phyloP scores from a whole-genome alignment of 1,140 invertebrate genomes.

The Drosophila guanche region DNA sequence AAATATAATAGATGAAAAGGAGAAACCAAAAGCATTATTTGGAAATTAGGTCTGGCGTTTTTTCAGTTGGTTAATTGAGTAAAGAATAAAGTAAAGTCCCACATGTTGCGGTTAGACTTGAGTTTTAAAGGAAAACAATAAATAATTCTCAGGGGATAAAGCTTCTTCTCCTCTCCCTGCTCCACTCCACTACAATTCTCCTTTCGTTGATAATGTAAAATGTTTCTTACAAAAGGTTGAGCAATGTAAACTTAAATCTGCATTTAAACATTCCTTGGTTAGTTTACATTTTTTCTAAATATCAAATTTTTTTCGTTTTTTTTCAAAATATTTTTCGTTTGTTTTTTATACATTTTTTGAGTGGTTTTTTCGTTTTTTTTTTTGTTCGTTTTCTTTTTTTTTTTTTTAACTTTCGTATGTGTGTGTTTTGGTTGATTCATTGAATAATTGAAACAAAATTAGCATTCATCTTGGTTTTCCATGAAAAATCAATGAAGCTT shows the following conservation, averaged over 20 bases:
- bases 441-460: slow-evolving; percentile 30
- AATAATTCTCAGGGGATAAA: slow-evolving; percentile 29
- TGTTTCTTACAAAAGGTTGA: slow-evolving; percentile 37
- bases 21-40: slow-evolving; percentile 2
- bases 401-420: slow-evolving; percentile 50
- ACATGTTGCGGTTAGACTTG: background rate
- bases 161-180: slow-evolving; percentile 15
- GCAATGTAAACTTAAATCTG: slow-evolving; percentile 38
- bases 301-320: slow-evolving; percentile 47
- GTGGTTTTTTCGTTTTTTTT: slow-evolving; percentile 54
- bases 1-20: slow-evolving; percentile 19
- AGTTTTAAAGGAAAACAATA: slow-evolving; percentile 38
- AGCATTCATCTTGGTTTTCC: slow-evolving; percentile 70
- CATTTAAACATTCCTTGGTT: slow-evolving; percentile 49
- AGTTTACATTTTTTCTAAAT: slow-evolving; percentile 57
- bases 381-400: slow-evolving; percentile 54
- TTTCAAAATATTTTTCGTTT: slow-evolving; percentile 56
- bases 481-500: slow-evolving; percentile 76
- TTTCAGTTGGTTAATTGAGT: slow-evolving; percentile 49
- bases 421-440: slow-evolving; percentile 35
- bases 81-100: slow-evolving; percentile 10
- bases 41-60: slow-evolving; percentile 8
- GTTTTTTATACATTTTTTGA: slow-evolving; percentile 46
- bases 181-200: slow-evolving; percentile 4
- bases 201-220: slow-evolving; percentile 60